Evolutionary conservation across 2,113 vertebrate species (phyloP), one percentile per base, ranked within the genome.

Genomic region (Triplophysa tibetana): DNA sequence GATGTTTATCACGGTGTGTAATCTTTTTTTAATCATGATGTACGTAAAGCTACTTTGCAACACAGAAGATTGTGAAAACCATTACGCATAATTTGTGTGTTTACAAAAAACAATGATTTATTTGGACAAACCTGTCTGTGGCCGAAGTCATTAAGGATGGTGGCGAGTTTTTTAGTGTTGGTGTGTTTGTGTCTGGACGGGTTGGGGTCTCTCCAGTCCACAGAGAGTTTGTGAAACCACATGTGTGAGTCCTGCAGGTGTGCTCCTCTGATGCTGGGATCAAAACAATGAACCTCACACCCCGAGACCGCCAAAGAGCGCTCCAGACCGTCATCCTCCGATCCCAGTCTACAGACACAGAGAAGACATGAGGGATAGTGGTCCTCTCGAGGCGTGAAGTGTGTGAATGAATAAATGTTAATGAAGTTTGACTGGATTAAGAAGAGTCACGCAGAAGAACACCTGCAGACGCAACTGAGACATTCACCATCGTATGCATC

Each of bases 121-220:
- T 29, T 29, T 29, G 26, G 50, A 14, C 12, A 8, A 11, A 98
- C 97, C 94, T 95, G 93, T 87, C 93, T 93, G 87, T 99, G 97
- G 23, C 96, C 96, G 84, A 97, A 99, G 78, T 97, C 93, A 70
- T 94, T 96, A 29, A 99, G 75, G 82, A 99, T 94, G 6, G 93
- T 92, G 83, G 93, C 93, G 84, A 98, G 90, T 79, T 98, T 99
- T 88, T 96, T 97, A 0, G 94, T 95, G 91, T 80, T 93, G 87
- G 89, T 87, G 10, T 93, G 89, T 8, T 38, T 90, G 89, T 7
- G 90, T 94, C 6, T 90, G 94, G 93, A 94, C 0, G 96, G 97
- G 79, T 96, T 97, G 2, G 95, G 96, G 68, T 99, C 96, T 66
- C 97, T 90, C 96, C 97, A 99, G 86, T 98, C 95, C 0, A 99